Base-by-base conservation (phyloP, 2,113 vertebrate species). In the Phaethornis superciliosus region DNA sequence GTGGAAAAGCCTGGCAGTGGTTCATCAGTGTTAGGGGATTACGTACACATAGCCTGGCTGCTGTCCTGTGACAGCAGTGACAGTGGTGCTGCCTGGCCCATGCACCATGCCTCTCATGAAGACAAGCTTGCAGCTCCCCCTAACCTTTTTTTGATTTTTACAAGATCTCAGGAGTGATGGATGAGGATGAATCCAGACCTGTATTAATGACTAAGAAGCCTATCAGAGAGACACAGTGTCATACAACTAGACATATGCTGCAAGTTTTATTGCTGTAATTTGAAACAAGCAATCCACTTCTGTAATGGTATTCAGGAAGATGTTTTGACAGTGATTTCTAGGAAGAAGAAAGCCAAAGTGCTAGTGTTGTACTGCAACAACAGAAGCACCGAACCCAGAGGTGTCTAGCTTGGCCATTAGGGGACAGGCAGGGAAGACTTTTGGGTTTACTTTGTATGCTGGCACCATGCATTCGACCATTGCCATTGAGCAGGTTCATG, bases 1-100 rank as follows among this genome's bases (percentile, higher is more conserved):
- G 60, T 88, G 60, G 51, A 72, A 74, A 52, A 88, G 60, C 47
- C 82, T 94, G 91, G 79, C 89, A 91, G 81, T 14, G 52, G 67
- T 54, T 89, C 88, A 67, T 5, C 1, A 1, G 72, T 77, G 60
- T 5, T 55, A 56, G 37, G 69, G 64, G 65, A 75, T 46, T 72
- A 77, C 10, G 0, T 2, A 85, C 47, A n/a, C 59, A 44, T 0
- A 0, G 52, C 24, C 42, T 70, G 79, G 63, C 68, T 88, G n/a
- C 6, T 82, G 85, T 46, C 47, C 69, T 67, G 33, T 23, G 46
- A 74, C 55, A 85, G 55, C 60, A 76, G 32, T 28, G 42, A 81
- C 37, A 27, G 37, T 2, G 30, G 30, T 62, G 51, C 33, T 74
- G 81, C 65, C 78, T 32, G 63, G 60, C 42, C 35, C 27, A 27